A percentile compares a stretch with the other conserved stretches of the same genome.
phyloP scores from a whole-genome alignment of 92 coral and sea anemone genomes.

The Zoanthus sociatus region DNA sequence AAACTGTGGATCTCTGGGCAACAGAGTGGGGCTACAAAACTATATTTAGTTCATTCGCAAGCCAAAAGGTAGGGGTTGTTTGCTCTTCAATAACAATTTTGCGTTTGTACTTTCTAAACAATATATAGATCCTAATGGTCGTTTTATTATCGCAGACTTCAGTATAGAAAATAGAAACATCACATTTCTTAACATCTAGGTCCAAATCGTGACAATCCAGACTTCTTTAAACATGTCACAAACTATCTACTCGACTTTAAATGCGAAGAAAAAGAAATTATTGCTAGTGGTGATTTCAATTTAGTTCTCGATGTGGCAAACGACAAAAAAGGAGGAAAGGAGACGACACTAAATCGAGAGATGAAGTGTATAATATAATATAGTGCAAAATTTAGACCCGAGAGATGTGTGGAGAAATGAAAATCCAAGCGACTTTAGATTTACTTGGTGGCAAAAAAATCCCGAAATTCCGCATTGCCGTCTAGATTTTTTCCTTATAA shows the following conservation, averaged over 20 bases:
- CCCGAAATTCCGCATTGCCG: too few species aligned
- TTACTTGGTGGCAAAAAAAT: too few species aligned
- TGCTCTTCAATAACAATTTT: conserved; percentile 13
- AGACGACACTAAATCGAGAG: neutral
- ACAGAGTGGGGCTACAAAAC: conserved; percentile 19
- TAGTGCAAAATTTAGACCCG: too few species aligned
- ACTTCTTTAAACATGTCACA: conserved; percentile 10
- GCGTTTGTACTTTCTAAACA: conserved; percentile 1
- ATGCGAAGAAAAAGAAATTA: conserved; percentile 5
- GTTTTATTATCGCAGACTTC: conserved; percentile 8
- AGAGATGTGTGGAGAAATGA: too few species aligned
- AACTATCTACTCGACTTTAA: conserved; percentile 2
- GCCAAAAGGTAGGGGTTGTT: neutral
- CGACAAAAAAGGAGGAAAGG: neutral
- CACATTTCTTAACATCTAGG: conserved; percentile 5
- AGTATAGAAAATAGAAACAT: conserved; percentile 12
- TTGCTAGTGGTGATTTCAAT: too few species aligned
- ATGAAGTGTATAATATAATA: too few species aligned
- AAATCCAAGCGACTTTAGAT: too few species aligned
- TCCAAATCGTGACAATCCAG: conserved; percentile 21
- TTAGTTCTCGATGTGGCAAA: neutral
- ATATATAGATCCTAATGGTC: conserved; percentile 15
- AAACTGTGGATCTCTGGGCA: conserved; percentile 22
- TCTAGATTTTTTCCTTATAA: too few species aligned
- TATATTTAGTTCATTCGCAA: conserved; percentile 2